A percentile compares a stretch with the other conserved stretches of the same genome.
Evolutionary conservation across 2,113 vertebrate genomes (phyloP).

Genomic region (Toxotes jaculatrix): DNA sequence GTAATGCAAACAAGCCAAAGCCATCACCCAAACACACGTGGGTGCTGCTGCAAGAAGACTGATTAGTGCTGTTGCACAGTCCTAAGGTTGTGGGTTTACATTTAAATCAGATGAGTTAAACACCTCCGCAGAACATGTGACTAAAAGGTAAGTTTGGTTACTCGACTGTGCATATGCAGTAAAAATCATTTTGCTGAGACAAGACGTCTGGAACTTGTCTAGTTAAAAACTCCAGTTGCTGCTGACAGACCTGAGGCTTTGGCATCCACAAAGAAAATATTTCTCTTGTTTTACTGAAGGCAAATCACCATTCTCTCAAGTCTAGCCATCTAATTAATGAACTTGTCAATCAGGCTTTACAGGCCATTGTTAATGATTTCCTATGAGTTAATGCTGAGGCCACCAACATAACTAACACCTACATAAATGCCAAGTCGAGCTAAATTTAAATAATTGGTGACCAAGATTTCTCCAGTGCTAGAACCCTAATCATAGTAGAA

Average conservation of each 20-base stretch:
- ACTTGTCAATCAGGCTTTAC: slow-evolving; percentile 38
- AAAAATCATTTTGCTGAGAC: not conserved
- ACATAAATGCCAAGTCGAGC: not conserved
- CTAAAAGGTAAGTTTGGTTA: not conserved
- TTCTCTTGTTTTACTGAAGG: not conserved
- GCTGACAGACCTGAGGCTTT: not conserved
- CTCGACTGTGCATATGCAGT: not conserved
- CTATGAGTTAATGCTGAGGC: slow-evolving; percentile 13
- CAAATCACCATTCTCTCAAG: slow-evolving; percentile 28
- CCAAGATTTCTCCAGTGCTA: not conserved
- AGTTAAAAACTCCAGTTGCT: not conserved
- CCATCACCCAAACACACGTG: slow-evolving; percentile 28
- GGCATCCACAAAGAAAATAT: not conserved
- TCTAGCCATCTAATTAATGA: slow-evolving; percentile 42
- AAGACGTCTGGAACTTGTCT: not conserved
- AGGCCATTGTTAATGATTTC: slow-evolving; percentile 6
- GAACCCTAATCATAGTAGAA: not conserved
- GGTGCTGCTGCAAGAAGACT: not conserved
- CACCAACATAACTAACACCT: slow-evolving; percentile 5
- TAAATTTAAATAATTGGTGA: slow-evolving; percentile 5
- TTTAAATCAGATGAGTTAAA: slow-evolving; percentile 9
- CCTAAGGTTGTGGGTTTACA: slow-evolving; percentile 1
- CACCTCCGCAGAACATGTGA: not conserved
- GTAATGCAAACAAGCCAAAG: slow-evolving; percentile 25
- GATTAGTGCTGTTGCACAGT: not conserved